These are phyloP conservation scores for Platycheirus albimanus DNA, from an alignment of 2,888 invertebrate species.

Conservation along the genomic window DNA sequence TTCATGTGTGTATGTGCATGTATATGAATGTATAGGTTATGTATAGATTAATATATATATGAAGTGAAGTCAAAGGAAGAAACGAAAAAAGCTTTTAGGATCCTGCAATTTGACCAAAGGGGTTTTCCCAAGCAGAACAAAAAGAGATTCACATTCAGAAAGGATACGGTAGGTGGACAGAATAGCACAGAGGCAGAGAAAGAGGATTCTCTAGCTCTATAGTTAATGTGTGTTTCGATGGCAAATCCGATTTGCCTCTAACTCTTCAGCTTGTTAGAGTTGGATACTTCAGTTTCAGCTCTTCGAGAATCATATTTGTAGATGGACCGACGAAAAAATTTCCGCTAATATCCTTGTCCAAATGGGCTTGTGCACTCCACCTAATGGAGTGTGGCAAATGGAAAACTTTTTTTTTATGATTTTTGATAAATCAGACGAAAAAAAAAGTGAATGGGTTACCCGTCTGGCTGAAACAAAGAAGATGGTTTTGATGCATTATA, in stretches of 20 bases:
- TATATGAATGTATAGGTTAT: background rate
- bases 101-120: conserved; percentile 57
- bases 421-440: conserved; percentile 6
- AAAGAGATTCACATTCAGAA: conserved; percentile 17
- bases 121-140: conserved; percentile 34
- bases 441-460: background rate
- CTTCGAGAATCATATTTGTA: conserved; percentile 40
- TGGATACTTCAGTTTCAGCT: conserved; percentile 21
- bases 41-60: no score
- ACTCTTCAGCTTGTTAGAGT: conserved; percentile 46
- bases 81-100: conserved; percentile 68
- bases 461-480: conserved; percentile 6
- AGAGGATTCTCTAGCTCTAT: conserved; percentile 2
- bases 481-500: no score
- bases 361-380: conserved; percentile 68
- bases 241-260: conserved; percentile 65
- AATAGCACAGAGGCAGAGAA: background rate
- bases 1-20: background rate
- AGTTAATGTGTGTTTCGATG: conserved; percentile 59
- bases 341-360: conserved; percentile 33
- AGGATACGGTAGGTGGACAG: background rate
- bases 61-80: conserved; percentile 56
- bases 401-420: conserved; percentile 7
- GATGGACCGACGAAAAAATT: conserved; percentile 31
- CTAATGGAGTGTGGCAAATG: conserved; percentile 60